phyloP scores from a whole-genome alignment of 2,113 vertebrate species.

The Labeo catla region DNA sequence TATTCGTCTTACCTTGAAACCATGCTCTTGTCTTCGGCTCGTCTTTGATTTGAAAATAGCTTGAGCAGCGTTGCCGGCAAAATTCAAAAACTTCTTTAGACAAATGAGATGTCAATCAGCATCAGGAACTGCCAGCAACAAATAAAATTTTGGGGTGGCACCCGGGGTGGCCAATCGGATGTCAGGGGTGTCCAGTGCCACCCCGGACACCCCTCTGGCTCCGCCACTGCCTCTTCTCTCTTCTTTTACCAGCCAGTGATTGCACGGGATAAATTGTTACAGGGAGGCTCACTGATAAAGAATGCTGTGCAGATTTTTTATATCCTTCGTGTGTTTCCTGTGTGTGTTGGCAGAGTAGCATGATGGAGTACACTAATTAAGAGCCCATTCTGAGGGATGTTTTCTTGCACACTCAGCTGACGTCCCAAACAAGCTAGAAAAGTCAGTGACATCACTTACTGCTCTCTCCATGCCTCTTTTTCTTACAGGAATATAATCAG shows the following conservation, averaged over 20 bases:
- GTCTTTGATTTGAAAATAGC: no score
- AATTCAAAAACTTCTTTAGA: no score
- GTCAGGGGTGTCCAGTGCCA: no score
- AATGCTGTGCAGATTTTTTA: slow-evolving; percentile 26
- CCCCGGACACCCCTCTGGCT: no score
- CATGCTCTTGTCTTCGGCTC: no score
- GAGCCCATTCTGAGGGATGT: slow-evolving; percentile 62
- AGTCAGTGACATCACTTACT: slow-evolving; percentile 36
- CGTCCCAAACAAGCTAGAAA: slow-evolving; percentile 38
- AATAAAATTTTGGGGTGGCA: no score
- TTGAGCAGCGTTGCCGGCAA: no score
- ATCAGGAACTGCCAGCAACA: no score
- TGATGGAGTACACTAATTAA: slow-evolving; percentile 71
- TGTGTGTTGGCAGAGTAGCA: slow-evolving; percentile 50
- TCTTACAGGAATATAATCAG: slow-evolving; percentile 54
- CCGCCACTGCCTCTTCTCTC: background rate
- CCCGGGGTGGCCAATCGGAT: no score
- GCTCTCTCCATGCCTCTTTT: background rate
- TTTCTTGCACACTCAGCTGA: slow-evolving; percentile 53
- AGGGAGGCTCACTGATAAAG: slow-evolving; percentile 51
- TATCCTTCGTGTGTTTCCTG: slow-evolving; percentile 40
- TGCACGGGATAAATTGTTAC: slow-evolving; percentile 45
- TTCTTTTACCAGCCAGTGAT: slow-evolving; percentile 25
- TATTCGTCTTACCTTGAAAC: no score
- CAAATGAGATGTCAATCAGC: no score